Base-by-base conservation (phyloP, 2,113 vertebrate species). In the Sapajus apella region DNA sequence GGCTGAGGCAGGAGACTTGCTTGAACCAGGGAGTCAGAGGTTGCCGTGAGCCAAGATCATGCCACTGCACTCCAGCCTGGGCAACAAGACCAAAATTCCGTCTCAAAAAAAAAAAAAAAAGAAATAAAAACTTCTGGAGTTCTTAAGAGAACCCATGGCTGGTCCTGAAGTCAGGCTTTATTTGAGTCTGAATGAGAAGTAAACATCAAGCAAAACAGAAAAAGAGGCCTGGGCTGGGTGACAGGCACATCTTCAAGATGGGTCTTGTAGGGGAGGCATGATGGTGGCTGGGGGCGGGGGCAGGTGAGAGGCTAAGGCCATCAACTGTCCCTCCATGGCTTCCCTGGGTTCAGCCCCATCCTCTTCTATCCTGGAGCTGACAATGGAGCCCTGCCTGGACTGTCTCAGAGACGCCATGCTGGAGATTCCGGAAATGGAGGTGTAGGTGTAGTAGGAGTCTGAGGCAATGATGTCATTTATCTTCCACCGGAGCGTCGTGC, bases 381-480 rank as follows among this genome's bases (percentile, higher is more conserved):
- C 0, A 8, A 0, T 55, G 30, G 14, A 45, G 25, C 20, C 66
- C 0, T 9, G 9, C 56, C 3, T 66, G 9, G 43, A 79, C 3
- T 13, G 50, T n/a, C 0, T 2, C 14, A 9, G 25, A 2, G 90
- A 66, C 1, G 37, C 11, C 1, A 32, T 0, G 11, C 10, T 73
- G 0, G 66, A 40, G 56, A 2, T 7, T 30, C 25, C 13, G 4
- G 87, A 82, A 14, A 94, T 25, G 23, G 37, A 35, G 21, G 27
- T 1, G 4, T 91, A 80, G 45, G 50, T 40, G 8, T 47, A 90
- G 32, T 37, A 97, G 84, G 91, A 95, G 1, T 97, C 97, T 1
- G 90, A 37, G 4, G 58, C 35, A 5, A 97, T 14, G 17, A 97
- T 12, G 55, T 66, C 90, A 32, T 94, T 97, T 37, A 98, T 93